These are phyloP conservation scores for Diplodus sargus DNA, from an alignment of 2,797 vertebrate genomes.

Conservation along the genomic window DNA sequence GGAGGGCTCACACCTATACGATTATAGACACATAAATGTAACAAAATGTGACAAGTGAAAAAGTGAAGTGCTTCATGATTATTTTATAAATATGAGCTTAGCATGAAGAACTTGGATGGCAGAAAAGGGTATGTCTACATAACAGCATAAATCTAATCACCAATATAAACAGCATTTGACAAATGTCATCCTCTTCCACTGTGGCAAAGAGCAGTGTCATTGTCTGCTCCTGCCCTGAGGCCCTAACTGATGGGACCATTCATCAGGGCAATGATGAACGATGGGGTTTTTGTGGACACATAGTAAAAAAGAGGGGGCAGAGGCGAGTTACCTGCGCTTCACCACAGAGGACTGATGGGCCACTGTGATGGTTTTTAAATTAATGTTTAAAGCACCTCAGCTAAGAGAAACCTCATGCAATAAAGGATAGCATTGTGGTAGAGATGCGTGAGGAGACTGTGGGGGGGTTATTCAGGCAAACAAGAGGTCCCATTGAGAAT, in stretches of 20 bases:
- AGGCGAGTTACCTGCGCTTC: slow-evolving; percentile 70
- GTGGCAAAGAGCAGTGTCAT: slow-evolving; percentile 82
- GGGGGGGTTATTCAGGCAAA: slow-evolving; percentile 59
- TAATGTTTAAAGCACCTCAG: slow-evolving; percentile 74
- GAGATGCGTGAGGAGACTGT: slow-evolving; percentile 72
- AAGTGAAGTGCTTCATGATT: slow-evolving; percentile 15
- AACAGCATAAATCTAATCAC: slow-evolving; percentile 83
- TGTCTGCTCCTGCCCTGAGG: slow-evolving; percentile 80
- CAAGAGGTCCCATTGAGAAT: slow-evolving; percentile 80
- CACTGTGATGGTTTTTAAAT: slow-evolving; percentile 69
- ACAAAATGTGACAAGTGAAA: not conserved
- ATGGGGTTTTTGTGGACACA: slow-evolving; percentile 73
- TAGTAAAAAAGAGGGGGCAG: slow-evolving; percentile 34
- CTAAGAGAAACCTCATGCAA: slow-evolving; percentile 64
- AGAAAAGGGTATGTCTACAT: slow-evolving; percentile 53
- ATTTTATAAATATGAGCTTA: slow-evolving; percentile 33
- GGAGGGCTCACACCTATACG: not conserved
- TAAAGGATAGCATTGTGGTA: slow-evolving; percentile 79
- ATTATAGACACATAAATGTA: slow-evolving; percentile 18
- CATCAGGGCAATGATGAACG: slow-evolving; percentile 81
- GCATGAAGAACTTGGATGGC: slow-evolving; percentile 3
- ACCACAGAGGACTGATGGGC: slow-evolving; percentile 64
- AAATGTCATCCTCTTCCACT: slow-evolving; percentile 85
- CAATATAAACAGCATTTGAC: slow-evolving; percentile 84
- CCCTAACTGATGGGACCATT: slow-evolving; percentile 82